These are phyloP conservation scores for Phenganax subtilis DNA, from an alignment of 92 coral and sea anemone genomes.

Conservation along the genomic window DNA sequence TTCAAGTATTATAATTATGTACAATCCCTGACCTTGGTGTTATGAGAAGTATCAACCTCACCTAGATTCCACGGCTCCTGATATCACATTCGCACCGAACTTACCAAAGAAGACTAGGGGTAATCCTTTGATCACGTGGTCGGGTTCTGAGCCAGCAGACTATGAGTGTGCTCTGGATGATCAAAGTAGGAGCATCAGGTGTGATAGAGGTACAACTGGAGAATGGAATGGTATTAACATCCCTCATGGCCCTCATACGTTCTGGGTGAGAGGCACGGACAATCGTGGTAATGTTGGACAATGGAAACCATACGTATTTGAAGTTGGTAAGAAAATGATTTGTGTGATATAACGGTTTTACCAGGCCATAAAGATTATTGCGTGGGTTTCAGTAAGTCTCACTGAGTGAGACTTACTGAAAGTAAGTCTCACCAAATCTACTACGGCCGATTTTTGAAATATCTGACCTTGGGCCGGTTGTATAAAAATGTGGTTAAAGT, in stretches of 20 bases:
- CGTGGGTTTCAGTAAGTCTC: no score
- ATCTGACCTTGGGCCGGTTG: no score
- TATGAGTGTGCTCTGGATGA: conserved; percentile 26
- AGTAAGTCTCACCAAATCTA: no score
- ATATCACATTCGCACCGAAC: not conserved
- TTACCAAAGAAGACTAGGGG: conserved; percentile 18
- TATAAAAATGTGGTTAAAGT: no score
- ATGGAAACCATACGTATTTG: conserved; percentile 19
- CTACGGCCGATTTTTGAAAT: no score
- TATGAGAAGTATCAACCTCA: not conserved
- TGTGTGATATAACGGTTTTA: no score
- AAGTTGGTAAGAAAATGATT: conserved; percentile 13
- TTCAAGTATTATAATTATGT: not conserved
- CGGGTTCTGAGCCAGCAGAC: conserved; percentile 18
- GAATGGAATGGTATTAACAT: conserved; percentile 15
- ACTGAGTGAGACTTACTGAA: no score
- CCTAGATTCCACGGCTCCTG: conserved; percentile 34
- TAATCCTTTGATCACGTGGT: conserved; percentile 27
- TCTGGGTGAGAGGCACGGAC: conserved; percentile 35
- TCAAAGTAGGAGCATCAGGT: not conserved
- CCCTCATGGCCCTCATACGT: conserved; percentile 36
- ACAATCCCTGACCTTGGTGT: not conserved
- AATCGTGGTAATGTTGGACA: conserved; percentile 13
- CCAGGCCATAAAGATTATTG: not conserved
- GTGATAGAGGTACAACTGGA: conserved; percentile 29